phyloP scores from a whole-genome alignment of 2,888 invertebrate species.

The Drosophila paracracens region DNA sequence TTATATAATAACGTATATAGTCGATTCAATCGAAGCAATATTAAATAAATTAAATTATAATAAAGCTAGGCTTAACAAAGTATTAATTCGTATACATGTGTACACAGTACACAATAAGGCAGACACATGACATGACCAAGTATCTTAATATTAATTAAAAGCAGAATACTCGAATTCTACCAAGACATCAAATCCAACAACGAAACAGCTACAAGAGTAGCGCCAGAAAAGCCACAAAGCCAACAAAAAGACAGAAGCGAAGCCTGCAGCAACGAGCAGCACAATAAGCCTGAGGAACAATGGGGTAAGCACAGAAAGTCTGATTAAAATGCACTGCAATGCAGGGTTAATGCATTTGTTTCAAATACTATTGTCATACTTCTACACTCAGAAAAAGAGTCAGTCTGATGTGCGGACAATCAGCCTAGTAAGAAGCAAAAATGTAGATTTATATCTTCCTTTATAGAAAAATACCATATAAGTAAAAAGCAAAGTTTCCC shows the following conservation, averaged over 20 bases:
- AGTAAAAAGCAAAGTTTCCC: not conserved
- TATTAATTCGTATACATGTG: not conserved
- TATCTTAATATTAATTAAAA: constrained; percentile 77
- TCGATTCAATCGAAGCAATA: not conserved
- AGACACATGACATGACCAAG: constrained; percentile 69
- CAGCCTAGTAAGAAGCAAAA: not conserved
- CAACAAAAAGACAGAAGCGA: constrained; percentile 16
- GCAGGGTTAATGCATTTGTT: not conserved
- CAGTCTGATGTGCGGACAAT: rapidly evolving
- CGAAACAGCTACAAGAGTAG: not conserved
- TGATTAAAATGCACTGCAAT: constrained; percentile 47
- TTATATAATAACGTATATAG: not conserved
- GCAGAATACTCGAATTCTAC: constrained; percentile 47
- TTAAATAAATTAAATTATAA: not conserved
- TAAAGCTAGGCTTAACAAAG: not conserved
- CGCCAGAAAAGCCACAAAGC: constrained; percentile 14
- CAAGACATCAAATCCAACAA: constrained; percentile 14
- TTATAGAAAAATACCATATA: not conserved
- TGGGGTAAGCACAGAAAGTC: constrained; percentile 39
- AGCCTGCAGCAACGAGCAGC: constrained; percentile 26
- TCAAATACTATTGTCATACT: not conserved
- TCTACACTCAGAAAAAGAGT: not conserved
- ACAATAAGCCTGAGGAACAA: constrained; percentile 38
- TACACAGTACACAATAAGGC: constrained; percentile 26
- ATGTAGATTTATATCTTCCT: not conserved